A percentile compares a stretch with the other conserved stretches of the same genome.
Evolutionary conservation across 2,888 invertebrate genomes (phyloP).

Genomic region (Mesorhabditis sp.): DNA sequence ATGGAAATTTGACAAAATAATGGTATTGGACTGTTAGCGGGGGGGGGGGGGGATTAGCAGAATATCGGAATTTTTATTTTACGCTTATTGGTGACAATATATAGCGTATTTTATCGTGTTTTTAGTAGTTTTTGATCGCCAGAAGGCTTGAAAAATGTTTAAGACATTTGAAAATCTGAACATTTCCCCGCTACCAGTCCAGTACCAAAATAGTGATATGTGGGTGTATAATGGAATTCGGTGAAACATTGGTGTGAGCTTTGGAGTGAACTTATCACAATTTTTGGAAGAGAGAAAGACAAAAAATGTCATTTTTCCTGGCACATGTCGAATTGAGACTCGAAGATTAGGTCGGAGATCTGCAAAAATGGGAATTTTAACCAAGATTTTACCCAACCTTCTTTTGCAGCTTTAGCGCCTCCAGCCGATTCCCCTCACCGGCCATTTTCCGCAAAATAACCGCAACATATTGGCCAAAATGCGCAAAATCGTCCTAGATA

Average conservation of each 20-base stretch:
- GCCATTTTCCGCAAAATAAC: not conserved
- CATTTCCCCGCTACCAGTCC: not conserved
- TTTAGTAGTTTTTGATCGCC: not conserved
- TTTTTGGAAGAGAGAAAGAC: too few relatives aligned
- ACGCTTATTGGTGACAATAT: too few relatives aligned
- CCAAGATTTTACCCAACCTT: not conserved
- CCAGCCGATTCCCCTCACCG: not conserved
- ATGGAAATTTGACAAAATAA: too few relatives aligned
- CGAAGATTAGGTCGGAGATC: conserved; percentile 3
- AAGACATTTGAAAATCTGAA: not conserved
- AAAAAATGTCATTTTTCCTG: not conserved
- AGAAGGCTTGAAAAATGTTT: not conserved
- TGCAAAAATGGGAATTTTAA: not conserved
- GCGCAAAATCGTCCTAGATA: not conserved
- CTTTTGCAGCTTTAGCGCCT: conserved; percentile 6
- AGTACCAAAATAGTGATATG: conserved; percentile 1
- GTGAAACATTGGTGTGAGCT: not conserved
- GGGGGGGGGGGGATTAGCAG: too few relatives aligned
- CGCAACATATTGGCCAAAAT: not conserved
- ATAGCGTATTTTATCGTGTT: too few relatives aligned
- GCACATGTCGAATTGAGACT: not conserved
- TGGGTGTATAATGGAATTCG: not conserved
- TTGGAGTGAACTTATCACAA: not conserved
- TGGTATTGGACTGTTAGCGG: too few relatives aligned
- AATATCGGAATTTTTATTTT: too few relatives aligned